Conservation (phyloP, 1,140 invertebrate species). For the Plectrocnemia conspersa region DNA sequence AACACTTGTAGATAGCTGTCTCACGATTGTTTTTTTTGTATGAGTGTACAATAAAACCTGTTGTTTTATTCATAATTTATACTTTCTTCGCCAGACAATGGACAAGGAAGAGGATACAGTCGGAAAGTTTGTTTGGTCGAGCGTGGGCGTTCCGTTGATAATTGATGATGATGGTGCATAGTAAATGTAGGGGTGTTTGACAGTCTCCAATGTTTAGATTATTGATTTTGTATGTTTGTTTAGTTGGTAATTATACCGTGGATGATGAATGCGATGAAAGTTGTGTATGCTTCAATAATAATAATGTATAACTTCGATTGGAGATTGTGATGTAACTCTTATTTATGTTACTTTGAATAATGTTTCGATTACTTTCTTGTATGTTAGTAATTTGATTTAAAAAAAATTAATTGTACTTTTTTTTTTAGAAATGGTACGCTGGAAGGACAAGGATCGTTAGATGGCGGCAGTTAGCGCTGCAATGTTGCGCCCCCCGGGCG, state of each 20-base stretch:
- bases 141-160: not conserved
- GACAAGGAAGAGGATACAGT: not conserved
- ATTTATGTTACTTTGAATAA: no score
- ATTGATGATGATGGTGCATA: not conserved
- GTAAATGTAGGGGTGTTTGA: conserved; percentile 11
- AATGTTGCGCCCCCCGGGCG: conserved; percentile 34
- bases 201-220: not conserved
- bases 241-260: no score
- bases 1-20: no score
- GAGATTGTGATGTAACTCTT: no score
- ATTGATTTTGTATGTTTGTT: no score
- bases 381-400: no score
- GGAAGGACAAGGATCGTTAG: conserved; percentile 29
- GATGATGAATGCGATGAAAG: no score
- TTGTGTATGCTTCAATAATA: no score
- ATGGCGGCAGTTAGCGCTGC: conserved; percentile 35
- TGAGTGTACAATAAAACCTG: no score
- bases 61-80: not conserved
- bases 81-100: not conserved
- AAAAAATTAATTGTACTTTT: conserved; percentile 11
- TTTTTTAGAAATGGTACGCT: conserved; percentile 31
- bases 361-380: no score
- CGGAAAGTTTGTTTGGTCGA: not conserved
- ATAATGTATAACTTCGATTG: no score
- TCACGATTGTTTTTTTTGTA: no score